Evolutionary conservation across 2,888 invertebrate species (phyloP).

Genomic region (Serripes groenlandicus): DNA sequence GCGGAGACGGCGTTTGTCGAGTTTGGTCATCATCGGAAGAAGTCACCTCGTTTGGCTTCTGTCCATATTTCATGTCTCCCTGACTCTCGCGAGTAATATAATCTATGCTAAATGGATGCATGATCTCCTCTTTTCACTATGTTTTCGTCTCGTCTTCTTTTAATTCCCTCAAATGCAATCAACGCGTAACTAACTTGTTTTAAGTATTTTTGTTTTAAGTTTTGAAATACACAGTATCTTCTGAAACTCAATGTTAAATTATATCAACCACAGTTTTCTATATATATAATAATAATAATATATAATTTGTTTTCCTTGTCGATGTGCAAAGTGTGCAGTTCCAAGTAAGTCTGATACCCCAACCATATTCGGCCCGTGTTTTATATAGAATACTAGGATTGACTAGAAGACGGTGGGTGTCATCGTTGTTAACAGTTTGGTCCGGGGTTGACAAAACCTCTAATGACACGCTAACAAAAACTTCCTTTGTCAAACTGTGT

Average conservation of each 20-base stretch:
- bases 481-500: slow-evolving; percentile 7
- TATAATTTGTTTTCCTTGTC: no score
- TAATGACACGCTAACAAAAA: slow-evolving; percentile 26
- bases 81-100: slow-evolving; percentile 46
- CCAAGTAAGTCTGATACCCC: not conserved
- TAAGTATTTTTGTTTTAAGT: not conserved
- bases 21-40: not conserved
- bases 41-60: not conserved
- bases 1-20: slow-evolving; percentile 50
- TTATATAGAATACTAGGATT: not conserved
- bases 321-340: no score
- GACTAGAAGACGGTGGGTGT: no score
- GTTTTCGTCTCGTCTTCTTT: slow-evolving; percentile 22
- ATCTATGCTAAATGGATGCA: slow-evolving; percentile 69
- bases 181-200: slow-evolving; percentile 63
- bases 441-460: slow-evolving; percentile 39
- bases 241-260: no score
- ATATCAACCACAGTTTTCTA: no score
- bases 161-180: no score
- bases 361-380: not conserved
- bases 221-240: no score
- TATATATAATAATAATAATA: no score
- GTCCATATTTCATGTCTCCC: not conserved
- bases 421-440: slow-evolving; percentile 49
- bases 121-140: not conserved